phyloP scores from a whole-genome alignment of 2,888 invertebrate genomes.

The Tetragonisca angustula region DNA sequence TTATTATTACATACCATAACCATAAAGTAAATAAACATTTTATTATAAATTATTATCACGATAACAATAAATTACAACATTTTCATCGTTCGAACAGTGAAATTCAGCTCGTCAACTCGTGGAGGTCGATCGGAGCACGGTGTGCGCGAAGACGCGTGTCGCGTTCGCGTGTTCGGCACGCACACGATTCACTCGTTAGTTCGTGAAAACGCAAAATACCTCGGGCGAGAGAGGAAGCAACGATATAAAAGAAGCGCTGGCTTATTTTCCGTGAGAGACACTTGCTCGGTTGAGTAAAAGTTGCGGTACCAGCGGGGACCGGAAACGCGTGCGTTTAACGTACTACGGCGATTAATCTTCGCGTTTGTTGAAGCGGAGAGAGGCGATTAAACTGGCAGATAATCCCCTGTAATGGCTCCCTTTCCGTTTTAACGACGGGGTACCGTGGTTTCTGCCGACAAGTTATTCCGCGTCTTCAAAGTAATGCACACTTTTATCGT shows the following conservation, averaged over 20 bases:
- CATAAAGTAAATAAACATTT: too few species aligned
- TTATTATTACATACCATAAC: too few species aligned
- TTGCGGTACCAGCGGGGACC: conserved; percentile 30
- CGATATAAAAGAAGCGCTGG: conserved; percentile 17
- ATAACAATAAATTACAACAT: too few species aligned
- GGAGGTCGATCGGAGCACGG: too few species aligned
- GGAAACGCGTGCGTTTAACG: conserved; percentile 60
- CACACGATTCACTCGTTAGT: conserved; percentile 30
- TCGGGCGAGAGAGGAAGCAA: conserved; percentile 17
- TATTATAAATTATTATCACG: too few species aligned
- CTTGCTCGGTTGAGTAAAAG: conserved; percentile 38
- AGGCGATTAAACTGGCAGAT: conserved; percentile 48
- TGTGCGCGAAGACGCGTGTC: background rate
- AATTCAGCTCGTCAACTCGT: too few species aligned
- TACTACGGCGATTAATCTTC: conserved; percentile 49
- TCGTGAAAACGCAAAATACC: conserved; percentile 35
- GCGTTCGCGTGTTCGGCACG: conserved; percentile 25
- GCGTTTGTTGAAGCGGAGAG: conserved; percentile 55
- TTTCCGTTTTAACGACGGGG: conserved; percentile 44
- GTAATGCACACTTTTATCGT: background rate
- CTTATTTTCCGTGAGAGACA: conserved; percentile 43
- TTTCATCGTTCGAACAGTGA: too few species aligned
- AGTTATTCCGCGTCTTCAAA: conserved; percentile 7
- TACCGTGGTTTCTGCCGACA: conserved; percentile 14
- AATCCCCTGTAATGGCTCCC: conserved; percentile 46